Evolutionary conservation across 1,140 invertebrate species (phyloP), one percentile per base, ranked within the genome.

Genomic region (Cryptotermes secundus): DNA sequence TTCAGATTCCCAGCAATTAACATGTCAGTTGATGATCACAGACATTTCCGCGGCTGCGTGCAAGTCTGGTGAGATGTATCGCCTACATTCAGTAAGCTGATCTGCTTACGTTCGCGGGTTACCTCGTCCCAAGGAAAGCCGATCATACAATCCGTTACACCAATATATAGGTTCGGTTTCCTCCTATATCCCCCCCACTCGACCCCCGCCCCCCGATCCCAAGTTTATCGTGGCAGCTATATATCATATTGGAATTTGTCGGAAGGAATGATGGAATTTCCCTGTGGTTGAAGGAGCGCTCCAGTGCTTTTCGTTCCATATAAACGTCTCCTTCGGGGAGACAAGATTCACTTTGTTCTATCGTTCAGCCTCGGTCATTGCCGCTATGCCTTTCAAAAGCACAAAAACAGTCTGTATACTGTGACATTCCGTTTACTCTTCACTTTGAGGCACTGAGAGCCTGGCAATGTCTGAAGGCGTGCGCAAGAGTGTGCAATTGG

Each of bases 161-260:
- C n/a, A 2, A 72, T 72, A 72, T 31, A 31, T 26, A 72, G 59
- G 59, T 72, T 31, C 59, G 22, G 45, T 49, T 49, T 19, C 22
- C 14, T 49, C 45, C 45, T 19, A 3, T 49, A 49, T 19, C 26
- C 31, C n/a, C 59, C 24, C 59, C 59, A 4, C 14, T 31, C 1
- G 12, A 1, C 59, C 1, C 59, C 59, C 59, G 26, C 45, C 16
- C 38, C 38, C 14, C 45, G 45, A 19, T 19, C 45, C 45, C 45
- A 49, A 49, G 45, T 49, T 72, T 72, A 72, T 72, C 59, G 59
- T 72, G 59, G 59, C 59, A 72, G 59, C 59, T 72, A 72, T 72
- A 72, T 72, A 72, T 72, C 59, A 72, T 72, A 72, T 72, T 72
- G 59, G 59, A 72, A 72, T 72, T 72, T 72, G 59, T 31, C 59